Conservation (phyloP, 2,888 invertebrate species). For the Ptychoptera albimana region DNA sequence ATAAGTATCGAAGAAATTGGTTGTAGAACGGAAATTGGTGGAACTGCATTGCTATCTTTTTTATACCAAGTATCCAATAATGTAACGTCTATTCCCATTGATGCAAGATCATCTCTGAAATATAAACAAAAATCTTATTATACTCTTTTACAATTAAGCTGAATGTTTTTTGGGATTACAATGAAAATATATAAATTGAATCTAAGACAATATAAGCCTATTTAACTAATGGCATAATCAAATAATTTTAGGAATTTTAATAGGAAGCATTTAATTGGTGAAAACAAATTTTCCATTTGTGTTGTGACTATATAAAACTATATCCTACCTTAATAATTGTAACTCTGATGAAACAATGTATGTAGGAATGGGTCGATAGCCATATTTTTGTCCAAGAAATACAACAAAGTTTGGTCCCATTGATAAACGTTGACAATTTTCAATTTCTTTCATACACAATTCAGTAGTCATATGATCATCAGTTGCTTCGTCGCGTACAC, state of each 20-base stretch:
- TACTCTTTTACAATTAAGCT: too few relatives aligned
- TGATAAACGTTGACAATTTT: constrained; percentile 90
- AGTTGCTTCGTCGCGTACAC: constrained; percentile 93
- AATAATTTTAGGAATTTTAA: too few relatives aligned
- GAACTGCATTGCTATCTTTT: constrained; percentile 91
- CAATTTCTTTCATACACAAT: constrained; percentile 94
- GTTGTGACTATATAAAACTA: too few relatives aligned
- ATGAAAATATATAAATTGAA: too few relatives aligned
- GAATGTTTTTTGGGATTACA: too few relatives aligned
- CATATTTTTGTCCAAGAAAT: constrained; percentile 95
- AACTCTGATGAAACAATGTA: constrained; percentile 86
- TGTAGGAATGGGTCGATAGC: constrained; percentile 93
- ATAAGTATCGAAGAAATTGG: constrained; percentile 93
- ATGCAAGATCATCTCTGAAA: constrained; percentile 69
- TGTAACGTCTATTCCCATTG: constrained; percentile 65
- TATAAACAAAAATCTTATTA: too few relatives aligned
- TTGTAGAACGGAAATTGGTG: constrained; percentile 85
- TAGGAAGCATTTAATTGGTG: too few relatives aligned
- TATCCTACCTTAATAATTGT: constrained; percentile 52
- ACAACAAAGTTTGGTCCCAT: constrained; percentile 98
- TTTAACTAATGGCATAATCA: too few relatives aligned
- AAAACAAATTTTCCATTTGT: too few relatives aligned
- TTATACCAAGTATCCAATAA: constrained; percentile 90
- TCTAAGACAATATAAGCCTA: too few relatives aligned
- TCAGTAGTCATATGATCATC: constrained; percentile 99